Conservation (phyloP, 2,113 vertebrate species). For the Rhizomys pruinosus region DNA sequence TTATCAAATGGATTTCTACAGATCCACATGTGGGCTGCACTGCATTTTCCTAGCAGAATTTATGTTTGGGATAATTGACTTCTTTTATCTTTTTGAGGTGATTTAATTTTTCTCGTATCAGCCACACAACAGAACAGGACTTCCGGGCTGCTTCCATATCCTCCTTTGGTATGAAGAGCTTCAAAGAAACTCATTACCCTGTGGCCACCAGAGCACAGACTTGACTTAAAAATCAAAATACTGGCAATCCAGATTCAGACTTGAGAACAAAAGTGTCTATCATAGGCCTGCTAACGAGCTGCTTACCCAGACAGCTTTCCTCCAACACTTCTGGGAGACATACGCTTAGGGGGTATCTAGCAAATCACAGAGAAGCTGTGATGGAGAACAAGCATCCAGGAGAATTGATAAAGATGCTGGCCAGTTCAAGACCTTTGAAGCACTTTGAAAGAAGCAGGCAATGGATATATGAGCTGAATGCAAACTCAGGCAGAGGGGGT, state of each 20-base stretch:
- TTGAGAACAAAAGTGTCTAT: slow-evolving; percentile 52
- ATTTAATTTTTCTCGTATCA: slow-evolving; percentile 20
- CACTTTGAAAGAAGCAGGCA: slow-evolving; percentile 69
- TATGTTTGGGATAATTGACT: background rate
- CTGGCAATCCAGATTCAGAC: slow-evolving; percentile 67
- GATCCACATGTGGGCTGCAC: background rate
- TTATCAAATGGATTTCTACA: slow-evolving; percentile 47
- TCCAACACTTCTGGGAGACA: slow-evolving; percentile 48
- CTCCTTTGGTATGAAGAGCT: slow-evolving; percentile 64
- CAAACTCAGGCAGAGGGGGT: slow-evolving; percentile 58
- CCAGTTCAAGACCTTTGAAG: slow-evolving; percentile 72
- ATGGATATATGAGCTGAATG: slow-evolving; percentile 58
- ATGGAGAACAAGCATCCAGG: slow-evolving; percentile 64
- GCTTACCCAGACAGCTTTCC: slow-evolving; percentile 44
- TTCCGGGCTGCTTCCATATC: slow-evolving; percentile 37
- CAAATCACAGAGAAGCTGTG: slow-evolving; percentile 57
- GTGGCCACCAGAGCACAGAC: slow-evolving; percentile 70
- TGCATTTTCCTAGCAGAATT: slow-evolving; percentile 43
- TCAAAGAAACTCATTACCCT: slow-evolving; percentile 64
- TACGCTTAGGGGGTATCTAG: slow-evolving; percentile 58
- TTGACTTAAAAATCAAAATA: slow-evolving; percentile 63
- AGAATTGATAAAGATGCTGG: slow-evolving; percentile 55
- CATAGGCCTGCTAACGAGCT: slow-evolving; percentile 58
- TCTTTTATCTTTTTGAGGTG: background rate
- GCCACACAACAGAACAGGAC: slow-evolving; percentile 72